These are phyloP conservation scores for Progne subis DNA, from an alignment of 2,113 vertebrate genomes.

Conservation along the genomic window DNA sequence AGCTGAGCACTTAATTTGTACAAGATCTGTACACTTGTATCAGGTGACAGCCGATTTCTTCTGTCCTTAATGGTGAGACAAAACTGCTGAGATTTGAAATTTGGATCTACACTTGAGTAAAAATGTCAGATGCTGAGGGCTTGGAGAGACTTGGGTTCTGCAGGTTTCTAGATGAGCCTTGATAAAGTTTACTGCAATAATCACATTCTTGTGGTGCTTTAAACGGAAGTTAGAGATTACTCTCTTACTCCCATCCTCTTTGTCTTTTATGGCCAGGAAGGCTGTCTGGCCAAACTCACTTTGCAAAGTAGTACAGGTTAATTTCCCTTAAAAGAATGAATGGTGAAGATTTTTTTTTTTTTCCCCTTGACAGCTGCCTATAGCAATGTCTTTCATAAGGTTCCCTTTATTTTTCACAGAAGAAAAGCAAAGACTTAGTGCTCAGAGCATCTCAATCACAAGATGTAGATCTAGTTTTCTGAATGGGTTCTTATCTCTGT, in stretches of 20 bases:
- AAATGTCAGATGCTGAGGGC: background rate
- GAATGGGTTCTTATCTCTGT: background rate
- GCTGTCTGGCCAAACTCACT: background rate
- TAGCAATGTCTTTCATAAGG: background rate
- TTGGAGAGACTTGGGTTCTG: background rate
- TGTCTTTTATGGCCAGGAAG: background rate
- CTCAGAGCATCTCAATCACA: background rate
- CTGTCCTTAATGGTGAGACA: background rate
- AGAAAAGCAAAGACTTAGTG: background rate
- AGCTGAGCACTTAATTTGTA: background rate
- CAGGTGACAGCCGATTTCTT: accelerated
- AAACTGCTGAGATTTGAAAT: background rate
- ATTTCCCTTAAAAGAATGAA: background rate
- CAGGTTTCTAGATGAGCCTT: background rate
- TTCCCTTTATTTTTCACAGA: background rate
- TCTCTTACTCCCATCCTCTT: background rate
- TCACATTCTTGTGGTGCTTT: background rate
- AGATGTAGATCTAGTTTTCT: background rate
- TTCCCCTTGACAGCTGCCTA: background rate
- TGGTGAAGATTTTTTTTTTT: background rate
- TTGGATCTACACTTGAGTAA: background rate
- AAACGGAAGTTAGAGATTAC: background rate
- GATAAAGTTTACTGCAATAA: background rate
- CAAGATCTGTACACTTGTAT: background rate
- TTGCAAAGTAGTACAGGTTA: background rate